Base-by-base conservation (phyloP, 2,888 invertebrate genomes). In the Baronia brevicornis region DNA sequence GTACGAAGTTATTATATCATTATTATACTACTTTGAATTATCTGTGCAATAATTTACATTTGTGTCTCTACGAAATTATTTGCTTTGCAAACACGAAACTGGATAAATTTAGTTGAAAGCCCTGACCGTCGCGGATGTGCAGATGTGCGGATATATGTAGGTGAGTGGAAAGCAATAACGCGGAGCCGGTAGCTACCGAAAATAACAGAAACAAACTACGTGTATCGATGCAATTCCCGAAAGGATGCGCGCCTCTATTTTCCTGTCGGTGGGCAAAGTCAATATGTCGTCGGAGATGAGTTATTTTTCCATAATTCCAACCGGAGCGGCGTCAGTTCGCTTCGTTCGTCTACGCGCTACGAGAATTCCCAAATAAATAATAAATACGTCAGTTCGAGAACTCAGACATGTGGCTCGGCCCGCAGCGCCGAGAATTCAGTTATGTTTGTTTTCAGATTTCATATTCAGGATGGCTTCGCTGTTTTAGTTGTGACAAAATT, bases 351-450 rank as follows among this genome's bases (percentile, higher is more conserved):
- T 46, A 46, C 46, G 46, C 45, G 61, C 61, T 57, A 39, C 51
- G 59, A 54, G 72, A 68, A 79, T 77, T 79, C 77, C 75, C 80
- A 77, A 80, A 82, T 79, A 82, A 79, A 80, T 82, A 82, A 82
- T 82, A 82, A 80, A 82, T 82, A 74, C 64, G 65, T 73, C 78
- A 69, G 56, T 56, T 56, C 46, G 34, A 38, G 46, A 46, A 51
- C 47, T 37, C 46, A 50, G 54, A 52, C 53, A 43, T 41, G 48
- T 44, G 24, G 19, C 12, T n/a, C 28, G 28, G 24, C 45, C 51
- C 47, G 53, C 54, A 60, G 54, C 47, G 52, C 48, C 49, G 53
- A 39, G 51, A 55, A 56, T 46, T 39, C 44, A 36, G 46, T 31
- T 44, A 54, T 41, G 43, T 66, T 64, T 62, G 57, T 62, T 59